Conservation (phyloP, 2,797 vertebrate genomes). For the Eleutherodactylus coqui region DNA sequence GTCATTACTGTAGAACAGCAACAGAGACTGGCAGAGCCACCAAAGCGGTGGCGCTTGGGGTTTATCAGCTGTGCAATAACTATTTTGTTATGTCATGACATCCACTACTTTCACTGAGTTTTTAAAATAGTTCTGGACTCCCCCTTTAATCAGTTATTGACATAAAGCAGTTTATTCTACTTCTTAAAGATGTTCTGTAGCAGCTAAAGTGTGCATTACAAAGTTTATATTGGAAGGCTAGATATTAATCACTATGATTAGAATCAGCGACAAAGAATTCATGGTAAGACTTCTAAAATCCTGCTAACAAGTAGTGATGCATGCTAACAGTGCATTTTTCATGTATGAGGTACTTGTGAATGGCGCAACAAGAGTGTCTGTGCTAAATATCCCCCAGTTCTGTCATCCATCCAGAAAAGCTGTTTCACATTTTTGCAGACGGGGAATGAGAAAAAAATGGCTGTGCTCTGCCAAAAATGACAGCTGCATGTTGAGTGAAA, state of each 20-base stretch:
- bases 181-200: not conserved
- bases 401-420: constrained; percentile 53
- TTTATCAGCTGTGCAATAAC: too few relatives aligned
- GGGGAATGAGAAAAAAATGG: constrained; percentile 33
- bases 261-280: not conserved
- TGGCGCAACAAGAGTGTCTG: constrained; percentile 32
- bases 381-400: constrained; percentile 43
- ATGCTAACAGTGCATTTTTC: constrained; percentile 40
- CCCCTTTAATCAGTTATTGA: not conserved
- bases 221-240: not conserved
- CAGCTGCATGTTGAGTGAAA: constrained; percentile 44
- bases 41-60: too few relatives aligned
- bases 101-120: too few relatives aligned
- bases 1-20: too few relatives aligned
- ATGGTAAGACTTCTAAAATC: not conserved
- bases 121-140: too few relatives aligned
- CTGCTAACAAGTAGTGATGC: not conserved
- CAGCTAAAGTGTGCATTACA: not conserved
- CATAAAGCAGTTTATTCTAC: not conserved
- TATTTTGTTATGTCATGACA: too few relatives aligned
- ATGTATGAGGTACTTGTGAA: constrained; percentile 54
- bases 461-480: constrained; percentile 52
- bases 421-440: constrained; percentile 53
- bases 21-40: too few relatives aligned
- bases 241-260: not conserved